phyloP scores from a whole-genome alignment of 2,113 vertebrate species.

The Boulengeromyrus knoepffleri region DNA sequence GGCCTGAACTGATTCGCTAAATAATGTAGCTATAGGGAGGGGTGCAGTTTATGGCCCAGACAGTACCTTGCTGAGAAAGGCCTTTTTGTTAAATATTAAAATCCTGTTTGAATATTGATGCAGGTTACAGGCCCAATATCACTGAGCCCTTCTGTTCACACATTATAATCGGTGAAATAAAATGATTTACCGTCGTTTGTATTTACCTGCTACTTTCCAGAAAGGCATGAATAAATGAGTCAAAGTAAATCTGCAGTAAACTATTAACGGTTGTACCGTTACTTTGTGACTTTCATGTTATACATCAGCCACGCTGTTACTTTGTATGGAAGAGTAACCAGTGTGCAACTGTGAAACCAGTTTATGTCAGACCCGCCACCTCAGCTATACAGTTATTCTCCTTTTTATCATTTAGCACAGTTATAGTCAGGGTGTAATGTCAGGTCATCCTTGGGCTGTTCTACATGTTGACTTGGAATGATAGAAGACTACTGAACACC shows the following conservation, averaged over 20 bases:
- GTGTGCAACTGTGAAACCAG: neutral
- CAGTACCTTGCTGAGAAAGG: neutral
- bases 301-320: neutral
- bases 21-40: neutral
- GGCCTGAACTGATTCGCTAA: neutral
- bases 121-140: neutral
- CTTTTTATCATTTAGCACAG: neutral
- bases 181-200: neutral
- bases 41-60: neutral
- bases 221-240: neutral
- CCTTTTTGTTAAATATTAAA: neutral
- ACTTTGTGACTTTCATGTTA: neutral
- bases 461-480: neutral
- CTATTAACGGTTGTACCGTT: neutral
- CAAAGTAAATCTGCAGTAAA: neutral
- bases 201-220: neutral
- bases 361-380: neutral
- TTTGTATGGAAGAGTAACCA: neutral
- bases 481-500: neutral
- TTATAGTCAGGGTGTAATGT: neutral
- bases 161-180: neutral
- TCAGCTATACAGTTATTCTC: neutral
- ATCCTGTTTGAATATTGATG: neutral
- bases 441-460: neutral
- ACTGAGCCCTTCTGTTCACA: neutral